A percentile compares a stretch with the other conserved stretches of the same genome.
phyloP scores from a whole-genome alignment of 1,140 invertebrate genomes.

The Streblospio benedicti region DNA sequence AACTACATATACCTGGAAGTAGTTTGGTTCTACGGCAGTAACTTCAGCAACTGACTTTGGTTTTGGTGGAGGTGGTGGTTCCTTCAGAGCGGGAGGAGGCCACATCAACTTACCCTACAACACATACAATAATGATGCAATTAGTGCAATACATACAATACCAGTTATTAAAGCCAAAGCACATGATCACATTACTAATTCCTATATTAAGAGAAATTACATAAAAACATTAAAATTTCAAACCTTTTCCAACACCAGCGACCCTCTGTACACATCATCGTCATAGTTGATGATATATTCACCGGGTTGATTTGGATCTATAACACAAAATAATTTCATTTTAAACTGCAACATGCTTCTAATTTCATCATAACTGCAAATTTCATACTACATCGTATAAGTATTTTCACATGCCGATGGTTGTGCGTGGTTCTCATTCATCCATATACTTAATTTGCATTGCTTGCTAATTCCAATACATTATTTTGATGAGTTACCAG shows the following conservation, averaged over 20 bases:
- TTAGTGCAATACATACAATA: no score
- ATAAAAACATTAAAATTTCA: no score
- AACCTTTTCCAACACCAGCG: constrained; percentile 66
- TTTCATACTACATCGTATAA: neutral
- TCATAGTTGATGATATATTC: constrained; percentile 68
- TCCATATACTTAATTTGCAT: neutral
- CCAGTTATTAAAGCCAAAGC: no score
- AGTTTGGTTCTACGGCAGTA: constrained; percentile 39
- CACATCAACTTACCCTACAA: constrained; percentile 62
- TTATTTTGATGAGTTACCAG: no score
- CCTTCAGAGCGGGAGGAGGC: constrained; percentile 60
- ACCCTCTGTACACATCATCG: constrained; percentile 77
- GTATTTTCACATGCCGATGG: no score
- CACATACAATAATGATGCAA: neutral
- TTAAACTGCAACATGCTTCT: neutral
- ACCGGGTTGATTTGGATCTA: no score
- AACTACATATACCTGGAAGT: no score
- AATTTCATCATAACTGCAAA: neutral
- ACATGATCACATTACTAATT: no score
- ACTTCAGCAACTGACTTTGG: constrained; percentile 36
- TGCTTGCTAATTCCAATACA: neutral
- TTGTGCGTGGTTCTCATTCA: no score
- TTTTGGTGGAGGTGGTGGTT: constrained; percentile 44
- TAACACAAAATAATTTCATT: constrained; percentile 13
- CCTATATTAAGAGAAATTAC: no score